Conservation (phyloP, 2,113 vertebrate species). For the Poeciliopsis occidentalis region DNA sequence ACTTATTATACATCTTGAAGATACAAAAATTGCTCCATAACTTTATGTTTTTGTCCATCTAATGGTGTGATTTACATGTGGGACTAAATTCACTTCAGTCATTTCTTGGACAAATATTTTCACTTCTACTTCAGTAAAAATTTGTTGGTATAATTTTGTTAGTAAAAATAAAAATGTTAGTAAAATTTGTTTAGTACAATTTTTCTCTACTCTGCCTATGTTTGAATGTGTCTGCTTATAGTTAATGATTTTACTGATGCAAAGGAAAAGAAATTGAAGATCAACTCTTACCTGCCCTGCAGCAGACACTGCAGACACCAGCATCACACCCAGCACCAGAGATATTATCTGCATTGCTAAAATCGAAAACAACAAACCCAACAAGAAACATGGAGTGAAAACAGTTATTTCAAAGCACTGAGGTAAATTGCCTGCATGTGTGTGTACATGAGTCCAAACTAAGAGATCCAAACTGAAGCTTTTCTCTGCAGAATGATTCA, state of each 20-base stretch:
- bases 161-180: too few relatives aligned
- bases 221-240: not conserved
- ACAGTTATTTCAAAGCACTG: not conserved
- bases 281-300: constrained; percentile 41
- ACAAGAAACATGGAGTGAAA: not conserved
- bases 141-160: too few relatives aligned
- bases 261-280: not conserved
- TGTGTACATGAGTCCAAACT: not conserved
- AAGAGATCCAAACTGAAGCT: not conserved
- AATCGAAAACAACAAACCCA: not conserved
- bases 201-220: too few relatives aligned
- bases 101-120: too few relatives aligned
- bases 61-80: too few relatives aligned
- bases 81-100: too few relatives aligned
- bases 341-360: constrained; percentile 80
- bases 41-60: too few relatives aligned
- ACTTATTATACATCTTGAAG: too few relatives aligned
- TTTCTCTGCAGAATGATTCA: not conserved
- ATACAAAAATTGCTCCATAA: too few relatives aligned
- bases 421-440: not conserved
- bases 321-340: constrained; percentile 27
- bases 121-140: too few relatives aligned
- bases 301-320: constrained; percentile 43
- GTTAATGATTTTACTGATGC: not conserved
- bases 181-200: too few relatives aligned